phyloP scores from a whole-genome alignment of 2,888 invertebrate species.

The Drosophila mayaguana region DNA sequence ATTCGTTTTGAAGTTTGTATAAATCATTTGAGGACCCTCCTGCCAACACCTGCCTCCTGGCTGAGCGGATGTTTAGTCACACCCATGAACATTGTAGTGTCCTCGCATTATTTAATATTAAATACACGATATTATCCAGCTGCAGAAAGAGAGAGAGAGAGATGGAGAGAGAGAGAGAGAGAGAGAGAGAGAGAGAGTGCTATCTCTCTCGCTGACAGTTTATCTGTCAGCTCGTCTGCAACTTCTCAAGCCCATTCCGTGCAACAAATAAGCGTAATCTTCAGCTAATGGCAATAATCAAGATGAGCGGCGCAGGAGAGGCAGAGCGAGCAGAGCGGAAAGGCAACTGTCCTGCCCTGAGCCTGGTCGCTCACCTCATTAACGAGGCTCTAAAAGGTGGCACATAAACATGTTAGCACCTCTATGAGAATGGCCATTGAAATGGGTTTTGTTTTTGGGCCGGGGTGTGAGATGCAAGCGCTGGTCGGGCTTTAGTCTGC shows the following conservation, averaged over 20 bases:
- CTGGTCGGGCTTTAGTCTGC: too few relatives aligned
- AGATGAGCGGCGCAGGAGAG: not conserved
- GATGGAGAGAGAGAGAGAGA: not conserved
- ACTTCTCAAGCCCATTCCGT: not conserved
- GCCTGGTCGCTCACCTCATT: conserved; percentile 19
- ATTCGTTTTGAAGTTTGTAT: too few relatives aligned
- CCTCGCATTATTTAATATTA: too few relatives aligned
- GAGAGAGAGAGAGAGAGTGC: not conserved
- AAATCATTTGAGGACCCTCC: too few relatives aligned
- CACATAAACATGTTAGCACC: conserved; percentile 54
- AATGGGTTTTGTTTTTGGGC: not conserved
- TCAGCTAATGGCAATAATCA: conserved; percentile 14
- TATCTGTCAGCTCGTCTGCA: not conserved
- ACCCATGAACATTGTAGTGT: too few relatives aligned
- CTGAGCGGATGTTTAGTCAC: too few relatives aligned
- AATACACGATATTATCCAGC: not conserved
- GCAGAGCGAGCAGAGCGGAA: not conserved
- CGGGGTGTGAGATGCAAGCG: not conserved
- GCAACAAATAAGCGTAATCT: conserved; percentile 32
- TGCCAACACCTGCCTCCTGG: too few relatives aligned
- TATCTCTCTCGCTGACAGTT: not conserved
- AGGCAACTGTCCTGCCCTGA: conserved; percentile 3
- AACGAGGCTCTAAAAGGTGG: conserved; percentile 21
- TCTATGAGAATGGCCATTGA: conserved; percentile 25
- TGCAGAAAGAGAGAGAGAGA: not conserved